Evolutionary conservation across 2,888 invertebrate species (phyloP), one percentile per base, ranked within the genome.

Genomic region (Pterostichus madidus): DNA sequence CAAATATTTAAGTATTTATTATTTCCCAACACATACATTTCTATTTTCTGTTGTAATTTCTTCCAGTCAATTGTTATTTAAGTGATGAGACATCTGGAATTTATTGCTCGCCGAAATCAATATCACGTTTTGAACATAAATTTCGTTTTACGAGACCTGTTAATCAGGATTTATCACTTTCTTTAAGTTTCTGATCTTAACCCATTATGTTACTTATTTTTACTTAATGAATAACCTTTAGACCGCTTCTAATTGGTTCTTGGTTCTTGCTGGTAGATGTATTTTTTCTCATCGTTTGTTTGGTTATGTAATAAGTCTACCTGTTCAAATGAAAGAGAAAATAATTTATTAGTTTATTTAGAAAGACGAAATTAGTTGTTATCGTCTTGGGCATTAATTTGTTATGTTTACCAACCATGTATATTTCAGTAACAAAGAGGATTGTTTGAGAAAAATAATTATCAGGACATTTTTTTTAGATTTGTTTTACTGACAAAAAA

Each of bases 181-280:
- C 64, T 64, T 64, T 35, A 24, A 13, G n/a, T 64, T 13, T n/a
- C 59, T 11, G 64, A 31, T 64, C 64, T 64, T 35, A 64, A 35
- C 64, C 64, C 31, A 64, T 64, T 32, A 35, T 64, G 64, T 64
- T 64, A 64, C 64, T 64, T 64, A 35, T 39, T 64, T 64, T 64
- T 35, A 64, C 64, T 64, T 64, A 64, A 64, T 35, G 64, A 59
- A 64, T 64, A 35, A 64, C 64, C 64, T 64, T 64, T 64, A 64
- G 35, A 64, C 64, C 64, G 64, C 2, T 64, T 64, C 64, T 64
- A 64, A 64, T 64, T 64, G 32, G 39, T 39, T 39, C 64, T 39
- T n/a, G n/a, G 24, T 24, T 24, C 24, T 59, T 31, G 59, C 59
- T 31, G 8, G 64, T 59, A 59, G 59, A 59, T 31, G 31, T 35